These are phyloP conservation scores for Drosophila sturtevanti DNA, from an alignment of 1,140 invertebrate genomes.

Conservation along the genomic window DNA sequence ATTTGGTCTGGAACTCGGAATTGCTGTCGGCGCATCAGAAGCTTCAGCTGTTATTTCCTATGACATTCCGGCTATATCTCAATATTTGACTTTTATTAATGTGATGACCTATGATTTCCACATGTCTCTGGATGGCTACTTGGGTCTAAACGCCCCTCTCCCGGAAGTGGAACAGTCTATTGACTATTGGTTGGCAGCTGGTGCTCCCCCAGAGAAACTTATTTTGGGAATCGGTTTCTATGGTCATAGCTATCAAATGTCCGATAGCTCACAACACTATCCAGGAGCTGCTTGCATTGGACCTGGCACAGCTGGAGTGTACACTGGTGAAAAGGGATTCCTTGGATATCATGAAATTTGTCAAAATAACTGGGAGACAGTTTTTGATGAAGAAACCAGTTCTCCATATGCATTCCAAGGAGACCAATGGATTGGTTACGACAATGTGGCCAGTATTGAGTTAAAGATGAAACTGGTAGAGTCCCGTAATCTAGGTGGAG, in stretches of 20 bases:
- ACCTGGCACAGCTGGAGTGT: slow-evolving; percentile 86
- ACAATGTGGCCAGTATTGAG: slow-evolving; percentile 80
- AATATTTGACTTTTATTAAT: slow-evolving; percentile 86
- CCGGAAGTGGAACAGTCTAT: slow-evolving; percentile 76
- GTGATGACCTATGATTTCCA: slow-evolving; percentile 90
- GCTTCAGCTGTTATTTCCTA: slow-evolving; percentile 85
- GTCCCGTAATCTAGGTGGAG: slow-evolving; percentile 86
- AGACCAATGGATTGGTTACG: slow-evolving; percentile 83
- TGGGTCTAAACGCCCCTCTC: slow-evolving; percentile 86
- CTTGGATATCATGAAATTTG: slow-evolving; percentile 91
- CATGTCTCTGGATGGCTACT: slow-evolving; percentile 83
- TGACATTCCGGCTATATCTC: slow-evolving; percentile 84
- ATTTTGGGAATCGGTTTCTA: slow-evolving; percentile 88
- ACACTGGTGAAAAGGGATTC: slow-evolving; percentile 87
- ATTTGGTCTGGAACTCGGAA: slow-evolving; percentile 84
- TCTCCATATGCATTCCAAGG: slow-evolving; percentile 74
- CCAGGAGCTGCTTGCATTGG: slow-evolving; percentile 84
- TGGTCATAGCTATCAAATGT: slow-evolving; percentile 87
- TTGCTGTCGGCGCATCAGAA: slow-evolving; percentile 85
- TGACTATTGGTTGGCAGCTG: slow-evolving; percentile 67
- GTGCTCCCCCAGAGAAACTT: slow-evolving; percentile 84
- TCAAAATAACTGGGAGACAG: slow-evolving; percentile 54
- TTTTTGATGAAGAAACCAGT: slow-evolving; percentile 43
- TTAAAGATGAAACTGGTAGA: slow-evolving; percentile 71
- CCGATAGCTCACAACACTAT: slow-evolving; percentile 81